These are phyloP conservation scores for Smutsia gigantea DNA, from an alignment of 2,797 vertebrate species.

Conservation along the genomic window DNA sequence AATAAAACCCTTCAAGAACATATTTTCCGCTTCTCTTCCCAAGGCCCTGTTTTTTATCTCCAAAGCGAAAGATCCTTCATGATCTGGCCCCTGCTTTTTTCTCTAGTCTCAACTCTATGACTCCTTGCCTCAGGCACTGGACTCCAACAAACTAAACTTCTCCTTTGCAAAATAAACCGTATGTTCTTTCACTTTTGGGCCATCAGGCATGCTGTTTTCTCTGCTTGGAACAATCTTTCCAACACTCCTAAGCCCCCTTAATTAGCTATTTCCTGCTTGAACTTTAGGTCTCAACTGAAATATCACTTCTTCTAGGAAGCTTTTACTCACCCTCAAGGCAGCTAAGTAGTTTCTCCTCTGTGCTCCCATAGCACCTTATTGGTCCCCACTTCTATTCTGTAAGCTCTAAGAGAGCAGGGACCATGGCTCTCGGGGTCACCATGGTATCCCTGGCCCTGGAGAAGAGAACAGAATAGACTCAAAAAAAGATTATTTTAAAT, in stretches of 20 bases:
- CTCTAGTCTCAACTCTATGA: neutral
- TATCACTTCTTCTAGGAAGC: neutral
- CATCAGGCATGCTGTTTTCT: neutral
- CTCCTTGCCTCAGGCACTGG: neutral
- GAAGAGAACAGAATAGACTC: neutral
- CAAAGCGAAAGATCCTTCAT: neutral
- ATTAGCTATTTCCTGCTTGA: constrained; percentile 2
- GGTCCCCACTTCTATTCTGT: neutral
- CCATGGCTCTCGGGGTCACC: neutral
- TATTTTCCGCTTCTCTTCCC: neutral
- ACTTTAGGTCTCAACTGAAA: constrained; percentile 10
- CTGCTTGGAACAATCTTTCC: neutral
- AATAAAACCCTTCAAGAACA: neutral
- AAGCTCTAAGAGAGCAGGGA: neutral
- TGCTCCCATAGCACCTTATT: neutral
- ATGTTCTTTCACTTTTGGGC: neutral
- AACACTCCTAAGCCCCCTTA: neutral
- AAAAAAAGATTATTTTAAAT: neutral
- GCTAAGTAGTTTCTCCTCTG: neutral
- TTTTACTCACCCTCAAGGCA: neutral
- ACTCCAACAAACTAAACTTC: neutral
- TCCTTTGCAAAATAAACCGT: neutral
- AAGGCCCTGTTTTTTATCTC: neutral
- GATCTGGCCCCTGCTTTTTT: neutral
- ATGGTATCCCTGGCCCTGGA: neutral